Evolutionary conservation across 2,888 invertebrate genomes (phyloP).

Genomic region (Nemotelus nigrinus): DNA sequence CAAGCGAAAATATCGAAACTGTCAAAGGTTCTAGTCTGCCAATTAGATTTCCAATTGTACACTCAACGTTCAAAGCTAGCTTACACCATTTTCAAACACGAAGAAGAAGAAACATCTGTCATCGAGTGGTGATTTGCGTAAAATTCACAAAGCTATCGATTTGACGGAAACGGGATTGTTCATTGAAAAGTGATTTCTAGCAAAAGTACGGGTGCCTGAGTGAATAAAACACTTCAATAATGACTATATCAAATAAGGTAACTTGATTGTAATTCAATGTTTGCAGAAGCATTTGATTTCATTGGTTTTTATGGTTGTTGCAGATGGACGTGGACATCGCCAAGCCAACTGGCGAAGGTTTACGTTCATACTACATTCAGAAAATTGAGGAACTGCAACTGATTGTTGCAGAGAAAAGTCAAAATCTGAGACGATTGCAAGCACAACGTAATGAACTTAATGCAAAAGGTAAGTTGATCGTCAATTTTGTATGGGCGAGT

Average conservation of each 20-base stretch:
- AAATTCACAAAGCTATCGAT: not conserved
- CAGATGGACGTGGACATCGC: conserved; percentile 62
- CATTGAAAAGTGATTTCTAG: not conserved
- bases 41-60: not conserved
- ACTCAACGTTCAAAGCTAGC: not conserved
- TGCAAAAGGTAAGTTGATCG: conserved; percentile 80
- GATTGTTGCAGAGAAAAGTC: conserved; percentile 96
- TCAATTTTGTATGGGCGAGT: not conserved
- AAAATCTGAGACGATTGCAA: conserved; percentile 94
- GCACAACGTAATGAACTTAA: conserved; percentile 99
- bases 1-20: too few relatives aligned
- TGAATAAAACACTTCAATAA: not conserved
- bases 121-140: conserved; percentile 42
- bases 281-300: not conserved
- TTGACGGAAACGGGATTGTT: not conserved
- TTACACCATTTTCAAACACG: not conserved
- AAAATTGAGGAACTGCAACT: conserved; percentile 98
- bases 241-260: conserved; percentile 49
- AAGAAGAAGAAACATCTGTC: conserved; percentile 36
- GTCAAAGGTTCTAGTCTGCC: too few relatives aligned
- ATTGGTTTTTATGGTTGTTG: not conserved
- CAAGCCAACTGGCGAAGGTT: conserved; percentile 75
- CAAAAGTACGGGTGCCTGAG: not conserved
- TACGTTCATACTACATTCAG: conserved; percentile 95
- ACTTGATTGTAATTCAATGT: not conserved